These are phyloP conservation scores for Pristionchus arcanus DNA, from an alignment of 2,888 invertebrate genomes.

Conservation along the genomic window DNA sequence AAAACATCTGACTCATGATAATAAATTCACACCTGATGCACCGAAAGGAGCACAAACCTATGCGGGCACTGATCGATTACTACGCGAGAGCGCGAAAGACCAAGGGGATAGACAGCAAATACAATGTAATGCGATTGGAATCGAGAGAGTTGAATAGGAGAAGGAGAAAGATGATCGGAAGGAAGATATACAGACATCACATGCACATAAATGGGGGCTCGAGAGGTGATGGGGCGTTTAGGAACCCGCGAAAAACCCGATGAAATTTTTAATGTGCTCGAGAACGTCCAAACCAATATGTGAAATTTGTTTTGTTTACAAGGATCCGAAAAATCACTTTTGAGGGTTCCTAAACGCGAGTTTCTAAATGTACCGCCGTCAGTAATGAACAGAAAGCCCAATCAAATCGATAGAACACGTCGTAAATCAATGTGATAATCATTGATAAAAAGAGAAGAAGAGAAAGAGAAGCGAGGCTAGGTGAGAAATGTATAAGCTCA, in stretches of 20 bases:
- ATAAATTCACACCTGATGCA: too few relatives aligned
- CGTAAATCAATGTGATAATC: constrained; percentile 27
- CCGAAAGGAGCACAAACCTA: not conserved
- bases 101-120: not conserved
- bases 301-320: too few relatives aligned
- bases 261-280: not conserved
- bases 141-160: constrained; percentile 1
- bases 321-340: too few relatives aligned
- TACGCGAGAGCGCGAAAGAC: not conserved
- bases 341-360: too few relatives aligned
- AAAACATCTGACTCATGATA: too few relatives aligned
- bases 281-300: not conserved
- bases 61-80: not conserved
- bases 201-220: not conserved
- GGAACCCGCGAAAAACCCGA: not conserved
- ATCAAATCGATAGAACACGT: not conserved
- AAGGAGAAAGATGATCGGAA: not conserved
- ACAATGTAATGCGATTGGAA: not conserved
- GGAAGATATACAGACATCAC: not conserved
- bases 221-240: too few relatives aligned
- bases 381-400: not conserved
- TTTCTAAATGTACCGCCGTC: too few relatives aligned
- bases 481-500: constrained; percentile 13
- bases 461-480: constrained; percentile 22
- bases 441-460: not conserved